Evolutionary conservation across 2,113 vertebrate species (phyloP).

Genomic region (Parotia lawesii): DNA sequence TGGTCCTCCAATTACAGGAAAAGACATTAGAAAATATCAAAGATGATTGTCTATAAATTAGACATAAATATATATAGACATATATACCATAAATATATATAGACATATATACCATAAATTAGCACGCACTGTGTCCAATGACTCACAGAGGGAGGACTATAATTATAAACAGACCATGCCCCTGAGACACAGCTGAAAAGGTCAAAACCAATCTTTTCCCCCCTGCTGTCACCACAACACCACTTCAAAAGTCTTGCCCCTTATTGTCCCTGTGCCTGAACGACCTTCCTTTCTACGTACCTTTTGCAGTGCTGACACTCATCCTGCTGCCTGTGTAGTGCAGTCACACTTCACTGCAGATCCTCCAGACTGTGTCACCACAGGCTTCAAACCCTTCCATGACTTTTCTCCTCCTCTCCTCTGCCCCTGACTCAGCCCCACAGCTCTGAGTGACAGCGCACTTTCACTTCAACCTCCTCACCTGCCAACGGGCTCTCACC

Average conservation of each 20-base stretch:
- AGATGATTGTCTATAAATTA: background rate
- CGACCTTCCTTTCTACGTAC: background rate
- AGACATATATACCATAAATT: background rate
- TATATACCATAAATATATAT: no score
- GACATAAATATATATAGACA: background rate
- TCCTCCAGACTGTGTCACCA: background rate
- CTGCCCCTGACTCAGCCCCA: background rate
- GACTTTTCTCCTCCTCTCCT: background rate
- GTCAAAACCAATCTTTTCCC: background rate
- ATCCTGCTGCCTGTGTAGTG: background rate
- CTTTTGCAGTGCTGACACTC: background rate
- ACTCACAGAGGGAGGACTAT: background rate
- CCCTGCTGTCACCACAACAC: background rate
- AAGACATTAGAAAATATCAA: background rate
- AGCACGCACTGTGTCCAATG: background rate
- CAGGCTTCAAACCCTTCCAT: background rate
- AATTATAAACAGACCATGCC: background rate
- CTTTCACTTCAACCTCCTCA: background rate
- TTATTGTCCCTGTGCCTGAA: background rate
- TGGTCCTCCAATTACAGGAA: background rate
- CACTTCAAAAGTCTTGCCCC: background rate
- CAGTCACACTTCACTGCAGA: background rate
- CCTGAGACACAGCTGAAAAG: background rate
- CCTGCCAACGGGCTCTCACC: rapidly evolving
- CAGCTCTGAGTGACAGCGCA: background rate